These are phyloP conservation scores for Tretioscincus oriximinensis DNA, from an alignment of 2,113 vertebrate genomes.

Conservation along the genomic window DNA sequence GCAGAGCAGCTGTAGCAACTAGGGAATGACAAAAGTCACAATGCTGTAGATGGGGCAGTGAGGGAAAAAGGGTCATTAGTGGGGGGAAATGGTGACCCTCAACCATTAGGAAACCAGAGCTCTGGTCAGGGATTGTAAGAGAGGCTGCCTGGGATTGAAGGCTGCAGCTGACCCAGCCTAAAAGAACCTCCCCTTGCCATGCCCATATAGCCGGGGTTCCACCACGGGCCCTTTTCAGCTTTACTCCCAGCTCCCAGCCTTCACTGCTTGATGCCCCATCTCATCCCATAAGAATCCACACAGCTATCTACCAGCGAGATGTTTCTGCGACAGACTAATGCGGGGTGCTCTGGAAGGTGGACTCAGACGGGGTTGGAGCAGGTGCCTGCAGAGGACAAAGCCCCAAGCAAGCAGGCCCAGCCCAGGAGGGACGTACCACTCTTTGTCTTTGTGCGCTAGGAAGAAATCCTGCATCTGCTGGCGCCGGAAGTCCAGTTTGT, in stretches of 20 bases:
- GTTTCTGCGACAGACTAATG: not conserved
- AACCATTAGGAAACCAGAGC: too few species aligned
- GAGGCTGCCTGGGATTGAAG: not conserved
- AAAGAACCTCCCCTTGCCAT: not conserved
- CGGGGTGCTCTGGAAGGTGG: too few species aligned
- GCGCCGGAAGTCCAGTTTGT: slow-evolving; percentile 89
- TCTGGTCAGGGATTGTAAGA: not conserved
- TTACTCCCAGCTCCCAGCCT: not conserved
- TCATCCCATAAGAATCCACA: too few species aligned
- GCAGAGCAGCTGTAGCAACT: not conserved
- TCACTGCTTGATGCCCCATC: not conserved
- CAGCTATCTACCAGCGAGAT: too few species aligned
- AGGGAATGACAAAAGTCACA: not conserved
- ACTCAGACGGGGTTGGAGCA: too few species aligned
- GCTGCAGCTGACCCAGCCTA: not conserved
- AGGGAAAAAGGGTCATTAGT: not conserved
- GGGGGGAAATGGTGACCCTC: too few species aligned
- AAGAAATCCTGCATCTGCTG: slow-evolving; percentile 98
- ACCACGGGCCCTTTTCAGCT: not conserved
- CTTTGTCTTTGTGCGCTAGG: slow-evolving; percentile 91
- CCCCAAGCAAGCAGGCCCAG: not conserved
- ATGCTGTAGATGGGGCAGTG: not conserved
- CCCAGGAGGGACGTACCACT: slow-evolving; percentile 79
- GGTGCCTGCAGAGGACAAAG: too few species aligned
- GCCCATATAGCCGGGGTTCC: not conserved